Percentiles rank a stretch among this genome's conserved stretches.
These are phyloP conservation scores for Anguilla marmorata DNA, from an alignment of 2,797 vertebrate genomes.

Conservation along the genomic window DNA sequence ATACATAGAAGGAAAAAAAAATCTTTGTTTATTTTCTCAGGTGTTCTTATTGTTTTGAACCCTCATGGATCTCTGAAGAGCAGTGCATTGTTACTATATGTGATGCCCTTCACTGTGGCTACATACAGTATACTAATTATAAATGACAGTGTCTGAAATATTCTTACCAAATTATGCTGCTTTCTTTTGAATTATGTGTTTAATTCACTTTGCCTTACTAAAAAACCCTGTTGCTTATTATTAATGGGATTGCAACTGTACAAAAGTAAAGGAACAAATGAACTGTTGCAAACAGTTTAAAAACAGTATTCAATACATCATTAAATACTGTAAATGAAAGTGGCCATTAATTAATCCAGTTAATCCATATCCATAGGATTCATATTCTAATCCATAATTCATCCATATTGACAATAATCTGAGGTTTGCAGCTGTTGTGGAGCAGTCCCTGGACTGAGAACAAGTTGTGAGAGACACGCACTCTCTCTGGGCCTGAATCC, in stretches of 20 bases:
- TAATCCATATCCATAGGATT: neutral
- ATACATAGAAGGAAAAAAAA: neutral
- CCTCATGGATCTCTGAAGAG: neutral
- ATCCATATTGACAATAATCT: neutral
- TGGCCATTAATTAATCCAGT: neutral
- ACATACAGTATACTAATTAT: neutral
- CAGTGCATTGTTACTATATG: neutral
- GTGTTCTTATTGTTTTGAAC: neutral
- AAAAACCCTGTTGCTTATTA: neutral
- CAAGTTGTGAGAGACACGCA: constrained; percentile 26
- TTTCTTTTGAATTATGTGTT: neutral
- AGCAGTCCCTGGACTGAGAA: constrained; percentile 29
- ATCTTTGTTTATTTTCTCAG: neutral
- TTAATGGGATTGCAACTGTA: neutral
- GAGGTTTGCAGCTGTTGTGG: constrained; percentile 15
- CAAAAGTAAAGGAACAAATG: neutral
- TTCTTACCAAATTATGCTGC: neutral
- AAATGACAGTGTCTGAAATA: neutral
- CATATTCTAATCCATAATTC: no score
- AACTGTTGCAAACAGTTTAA: no score
- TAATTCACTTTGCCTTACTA: neutral
- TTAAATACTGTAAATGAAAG: neutral
- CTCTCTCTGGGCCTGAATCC: constrained; percentile 8
- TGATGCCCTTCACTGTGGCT: neutral
- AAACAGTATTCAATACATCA: neutral